Conservation (phyloP, 1,140 invertebrate genomes). For the Ruditapes philippinarum region DNA sequence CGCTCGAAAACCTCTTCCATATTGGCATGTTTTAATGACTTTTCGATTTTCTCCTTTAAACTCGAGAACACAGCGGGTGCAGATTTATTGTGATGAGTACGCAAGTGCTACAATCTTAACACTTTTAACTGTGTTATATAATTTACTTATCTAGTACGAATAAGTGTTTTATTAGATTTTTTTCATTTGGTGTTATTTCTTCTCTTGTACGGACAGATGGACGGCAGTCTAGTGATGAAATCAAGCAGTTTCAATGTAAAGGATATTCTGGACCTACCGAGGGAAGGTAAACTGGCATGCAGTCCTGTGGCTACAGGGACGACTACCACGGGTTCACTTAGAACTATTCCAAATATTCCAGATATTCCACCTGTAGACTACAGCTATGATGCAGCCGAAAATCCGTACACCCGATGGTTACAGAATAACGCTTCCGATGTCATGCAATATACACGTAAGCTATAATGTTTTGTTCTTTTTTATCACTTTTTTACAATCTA, state of each 20-base stretch:
- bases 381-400: constrained; percentile 79
- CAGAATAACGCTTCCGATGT: constrained; percentile 78
- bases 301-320: constrained; percentile 67
- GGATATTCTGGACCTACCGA: constrained; percentile 84
- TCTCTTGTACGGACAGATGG: constrained; percentile 72
- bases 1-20: constrained; percentile 55
- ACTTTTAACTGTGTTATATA: constrained; percentile 53
- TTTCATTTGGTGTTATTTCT: background rate
- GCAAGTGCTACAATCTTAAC: constrained; percentile 52
- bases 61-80: constrained; percentile 50
- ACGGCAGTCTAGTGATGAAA: constrained; percentile 80
- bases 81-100: constrained; percentile 57
- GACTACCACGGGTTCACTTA: constrained; percentile 63
- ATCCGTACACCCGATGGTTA: constrained; percentile 83
- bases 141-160: background rate
- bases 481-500: no score
- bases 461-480: no score
- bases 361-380: constrained; percentile 69
- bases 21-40: constrained; percentile 63
- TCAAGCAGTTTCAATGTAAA: constrained; percentile 83
- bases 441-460: constrained; percentile 79
- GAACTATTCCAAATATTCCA: constrained; percentile 70
- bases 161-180: constrained; percentile 13
- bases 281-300: constrained; percentile 75
- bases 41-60: constrained; percentile 61